Conservation (phyloP, 2,888 invertebrate genomes). For the Cryptus armator region DNA sequence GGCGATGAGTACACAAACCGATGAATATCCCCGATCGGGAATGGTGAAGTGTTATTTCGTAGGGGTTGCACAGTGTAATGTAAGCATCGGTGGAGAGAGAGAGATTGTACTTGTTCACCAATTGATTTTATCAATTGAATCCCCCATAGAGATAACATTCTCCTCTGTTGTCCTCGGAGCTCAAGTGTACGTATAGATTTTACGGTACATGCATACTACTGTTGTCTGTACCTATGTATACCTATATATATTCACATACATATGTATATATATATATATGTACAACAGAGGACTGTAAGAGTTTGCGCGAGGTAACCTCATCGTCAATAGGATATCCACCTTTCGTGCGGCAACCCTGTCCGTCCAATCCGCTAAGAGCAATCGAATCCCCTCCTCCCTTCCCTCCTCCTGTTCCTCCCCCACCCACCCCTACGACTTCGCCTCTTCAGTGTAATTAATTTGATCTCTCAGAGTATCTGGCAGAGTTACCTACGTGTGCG, state of each 20-base stretch:
- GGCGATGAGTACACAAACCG: neutral
- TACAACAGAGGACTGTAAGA: slow-evolving; percentile 31
- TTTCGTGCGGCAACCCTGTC: slow-evolving; percentile 55
- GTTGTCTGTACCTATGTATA: slow-evolving; percentile 6
- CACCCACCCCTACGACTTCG: slow-evolving; percentile 52
- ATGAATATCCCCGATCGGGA: neutral
- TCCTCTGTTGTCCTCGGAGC: slow-evolving; percentile 42
- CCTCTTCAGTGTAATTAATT: slow-evolving; percentile 70
- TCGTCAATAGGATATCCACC: slow-evolving; percentile 59
- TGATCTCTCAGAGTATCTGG: slow-evolving; percentile 70
- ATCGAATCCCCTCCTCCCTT: slow-evolving; percentile 65
- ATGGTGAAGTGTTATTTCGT: neutral
- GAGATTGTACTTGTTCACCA: slow-evolving; percentile 9
- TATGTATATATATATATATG: neutral
- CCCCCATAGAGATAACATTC: slow-evolving; percentile 45
- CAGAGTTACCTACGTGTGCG: slow-evolving; percentile 65
- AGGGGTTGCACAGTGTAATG: neutral
- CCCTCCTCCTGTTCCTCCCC: slow-evolving; percentile 40
- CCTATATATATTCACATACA: slow-evolving; percentile 12
- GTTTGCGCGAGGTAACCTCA: slow-evolving; percentile 45
- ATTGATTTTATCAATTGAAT: slow-evolving; percentile 59
- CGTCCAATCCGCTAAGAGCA: slow-evolving; percentile 71
- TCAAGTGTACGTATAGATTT: slow-evolving; percentile 27
- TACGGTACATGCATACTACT: slow-evolving; percentile 17
- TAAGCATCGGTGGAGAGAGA: neutral